A percentile compares a stretch with the other conserved stretches of the same genome.
Evolutionary conservation across 2,113 vertebrate species (phyloP).

Genomic region (Actenoides hombroni): DNA sequence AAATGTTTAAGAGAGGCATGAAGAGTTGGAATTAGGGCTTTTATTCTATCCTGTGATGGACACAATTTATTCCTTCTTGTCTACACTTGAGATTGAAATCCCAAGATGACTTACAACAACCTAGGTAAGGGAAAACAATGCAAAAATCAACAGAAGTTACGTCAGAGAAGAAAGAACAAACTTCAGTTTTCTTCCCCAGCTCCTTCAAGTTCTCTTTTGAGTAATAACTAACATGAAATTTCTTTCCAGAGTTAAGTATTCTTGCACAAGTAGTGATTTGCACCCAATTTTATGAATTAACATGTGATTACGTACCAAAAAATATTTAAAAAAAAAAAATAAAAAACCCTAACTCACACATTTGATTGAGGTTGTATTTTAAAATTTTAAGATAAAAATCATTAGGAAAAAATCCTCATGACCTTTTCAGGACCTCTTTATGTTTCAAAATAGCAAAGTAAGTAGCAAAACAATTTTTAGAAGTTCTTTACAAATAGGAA

Average conservation of each 20-base stretch:
- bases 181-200: not conserved
- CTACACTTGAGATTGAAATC: not conserved
- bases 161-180: not conserved
- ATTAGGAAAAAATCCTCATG: not conserved
- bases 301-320: not conserved
- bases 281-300: not conserved
- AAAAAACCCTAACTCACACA: not conserved
- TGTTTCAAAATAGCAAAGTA: not conserved
- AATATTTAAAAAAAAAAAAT: not conserved
- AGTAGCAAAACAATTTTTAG: not conserved
- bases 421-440: not conserved
- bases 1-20: constrained; percentile 17
- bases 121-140: not conserved
- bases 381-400: not conserved
- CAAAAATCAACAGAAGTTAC: not conserved
- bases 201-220: not conserved
- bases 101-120: not conserved
- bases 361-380: not conserved
- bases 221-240: not conserved
- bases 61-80: not conserved
- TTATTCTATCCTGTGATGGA: not conserved
- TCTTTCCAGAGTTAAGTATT: not conserved
- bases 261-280: not conserved
- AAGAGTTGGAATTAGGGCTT: not conserved
- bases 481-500: not conserved